A percentile compares a stretch with the other conserved stretches of the same genome.
These are phyloP conservation scores for Panurus biarmicus DNA, from an alignment of 2,113 vertebrate species.

Conservation along the genomic window DNA sequence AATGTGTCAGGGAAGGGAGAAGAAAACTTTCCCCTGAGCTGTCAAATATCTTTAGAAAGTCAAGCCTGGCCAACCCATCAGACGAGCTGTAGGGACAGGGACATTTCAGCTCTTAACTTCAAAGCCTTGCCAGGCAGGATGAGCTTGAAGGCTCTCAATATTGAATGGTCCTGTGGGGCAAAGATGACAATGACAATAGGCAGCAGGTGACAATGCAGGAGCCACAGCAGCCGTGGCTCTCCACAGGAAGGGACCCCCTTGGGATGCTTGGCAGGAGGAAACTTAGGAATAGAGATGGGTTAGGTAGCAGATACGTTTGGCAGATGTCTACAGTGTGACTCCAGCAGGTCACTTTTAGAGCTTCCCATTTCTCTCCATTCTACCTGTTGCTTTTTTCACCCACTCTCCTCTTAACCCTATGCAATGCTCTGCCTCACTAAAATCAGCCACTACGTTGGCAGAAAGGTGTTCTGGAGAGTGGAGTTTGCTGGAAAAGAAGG, in stretches of 20 bases:
- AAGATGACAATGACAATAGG: background rate
- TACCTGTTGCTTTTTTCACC: background rate
- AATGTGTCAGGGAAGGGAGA: background rate
- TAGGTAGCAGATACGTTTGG: background rate
- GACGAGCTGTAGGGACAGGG: background rate
- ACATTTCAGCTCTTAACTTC: background rate
- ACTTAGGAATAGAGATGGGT: fast-evolving
- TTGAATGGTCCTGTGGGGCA: background rate
- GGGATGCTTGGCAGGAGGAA: background rate
- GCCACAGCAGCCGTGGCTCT: background rate
- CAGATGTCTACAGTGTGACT: background rate
- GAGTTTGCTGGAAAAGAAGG: background rate
- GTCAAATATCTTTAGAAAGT: background rate
- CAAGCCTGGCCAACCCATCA: background rate
- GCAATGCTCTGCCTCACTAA: background rate
- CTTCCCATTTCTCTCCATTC: background rate
- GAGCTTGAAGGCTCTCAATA: background rate
- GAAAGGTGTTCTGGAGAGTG: background rate
- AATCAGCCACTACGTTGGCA: background rate
- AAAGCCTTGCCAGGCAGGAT: background rate
- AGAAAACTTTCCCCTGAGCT: background rate
- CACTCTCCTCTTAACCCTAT: background rate
- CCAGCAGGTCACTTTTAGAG: background rate
- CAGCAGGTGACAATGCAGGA: background rate
- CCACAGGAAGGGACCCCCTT: background rate